phyloP scores from a whole-genome alignment of 2,113 vertebrate genomes.

The Turdus rufiventris region DNA sequence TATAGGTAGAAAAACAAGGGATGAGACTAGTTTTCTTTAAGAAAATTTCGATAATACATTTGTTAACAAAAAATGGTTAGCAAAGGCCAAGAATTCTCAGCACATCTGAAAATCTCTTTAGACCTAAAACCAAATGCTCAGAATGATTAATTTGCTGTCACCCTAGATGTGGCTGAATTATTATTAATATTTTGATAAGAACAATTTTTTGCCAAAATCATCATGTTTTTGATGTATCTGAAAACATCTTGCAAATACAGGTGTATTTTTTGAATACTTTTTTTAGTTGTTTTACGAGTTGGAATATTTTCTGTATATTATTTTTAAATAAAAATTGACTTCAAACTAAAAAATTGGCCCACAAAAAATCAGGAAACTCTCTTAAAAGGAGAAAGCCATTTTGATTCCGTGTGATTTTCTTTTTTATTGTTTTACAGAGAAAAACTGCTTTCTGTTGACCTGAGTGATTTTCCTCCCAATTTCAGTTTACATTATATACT shows the following conservation, averaged over 20 bases:
- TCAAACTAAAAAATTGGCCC: background rate
- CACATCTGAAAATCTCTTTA: background rate
- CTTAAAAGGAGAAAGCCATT: background rate
- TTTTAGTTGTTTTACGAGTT: background rate
- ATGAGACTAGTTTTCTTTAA: background rate
- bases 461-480: background rate
- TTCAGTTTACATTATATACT: background rate
- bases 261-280: background rate
- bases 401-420: background rate
- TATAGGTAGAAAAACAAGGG: background rate
- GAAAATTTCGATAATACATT: background rate
- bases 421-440: background rate
- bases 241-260: background rate
- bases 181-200: background rate
- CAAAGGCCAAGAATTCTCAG: background rate
- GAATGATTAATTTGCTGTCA: background rate
- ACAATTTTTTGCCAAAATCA: background rate
- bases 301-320: background rate
- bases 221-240: background rate
- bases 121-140: background rate
- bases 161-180: background rate
- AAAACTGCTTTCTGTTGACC: background rate
- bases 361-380: background rate
- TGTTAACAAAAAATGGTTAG: background rate
- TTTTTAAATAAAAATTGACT: background rate